Evolutionary conservation across 2,797 vertebrate species (phyloP).

Genomic region (Lutjanus campechanus): DNA sequence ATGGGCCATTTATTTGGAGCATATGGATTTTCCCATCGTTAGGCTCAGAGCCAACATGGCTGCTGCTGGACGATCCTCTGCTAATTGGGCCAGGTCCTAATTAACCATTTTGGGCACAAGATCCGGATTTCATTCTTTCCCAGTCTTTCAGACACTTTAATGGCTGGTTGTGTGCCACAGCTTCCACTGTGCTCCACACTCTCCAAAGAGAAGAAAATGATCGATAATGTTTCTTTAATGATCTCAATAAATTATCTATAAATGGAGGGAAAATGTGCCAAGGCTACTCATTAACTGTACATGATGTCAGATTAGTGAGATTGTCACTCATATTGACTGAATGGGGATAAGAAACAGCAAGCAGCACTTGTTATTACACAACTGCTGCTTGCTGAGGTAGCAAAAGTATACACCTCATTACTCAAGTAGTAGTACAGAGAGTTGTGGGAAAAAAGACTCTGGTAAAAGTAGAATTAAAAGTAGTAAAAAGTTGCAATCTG

Average conservation of each 20-base stretch:
- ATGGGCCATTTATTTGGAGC: slow-evolving; percentile 82
- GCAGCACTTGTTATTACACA: background rate
- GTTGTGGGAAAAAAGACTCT: no score
- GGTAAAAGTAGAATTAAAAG: no score
- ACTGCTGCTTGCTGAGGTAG: no score
- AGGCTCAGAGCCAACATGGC: slow-evolving; percentile 81
- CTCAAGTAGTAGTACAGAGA: no score
- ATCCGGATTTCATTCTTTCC: slow-evolving; percentile 61
- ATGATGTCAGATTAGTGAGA: slow-evolving; percentile 38
- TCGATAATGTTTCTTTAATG: slow-evolving; percentile 31
- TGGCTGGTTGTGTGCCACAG: slow-evolving; percentile 45
- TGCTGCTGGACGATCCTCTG: slow-evolving; percentile 72
- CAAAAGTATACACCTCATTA: no score
- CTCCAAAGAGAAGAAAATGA: slow-evolving; percentile 19
- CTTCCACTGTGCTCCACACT: slow-evolving; percentile 25
- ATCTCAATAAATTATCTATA: slow-evolving; percentile 28
- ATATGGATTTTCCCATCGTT: slow-evolving; percentile 86
- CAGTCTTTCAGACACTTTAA: slow-evolving; percentile 54
- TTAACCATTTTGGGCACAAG: slow-evolving; percentile 74
- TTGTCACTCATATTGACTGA: slow-evolving; percentile 21
- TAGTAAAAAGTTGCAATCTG: no score
- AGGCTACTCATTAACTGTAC: slow-evolving; percentile 30
- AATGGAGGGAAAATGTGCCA: slow-evolving; percentile 22
- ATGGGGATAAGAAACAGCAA: background rate
- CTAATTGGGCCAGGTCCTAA: slow-evolving; percentile 84